phyloP scores from a whole-genome alignment of 2,113 vertebrate genomes.

The Alligator mississippiensis region DNA sequence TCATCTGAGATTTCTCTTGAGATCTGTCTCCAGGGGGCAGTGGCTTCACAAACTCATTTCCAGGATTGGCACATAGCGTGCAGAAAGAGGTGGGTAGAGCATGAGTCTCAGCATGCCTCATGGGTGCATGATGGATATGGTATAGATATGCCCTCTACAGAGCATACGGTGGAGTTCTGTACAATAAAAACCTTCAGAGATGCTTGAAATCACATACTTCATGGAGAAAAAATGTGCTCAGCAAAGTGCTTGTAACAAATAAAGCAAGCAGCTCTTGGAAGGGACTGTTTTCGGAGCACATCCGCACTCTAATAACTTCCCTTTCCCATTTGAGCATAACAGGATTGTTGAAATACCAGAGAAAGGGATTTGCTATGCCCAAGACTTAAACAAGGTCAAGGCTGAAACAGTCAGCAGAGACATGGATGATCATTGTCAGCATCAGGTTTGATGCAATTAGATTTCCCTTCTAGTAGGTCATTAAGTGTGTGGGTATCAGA shows the following conservation, averaged over 20 bases:
- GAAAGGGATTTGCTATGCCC: neutral
- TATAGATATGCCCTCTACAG: neutral
- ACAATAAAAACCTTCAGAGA: neutral
- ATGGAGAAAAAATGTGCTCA: neutral
- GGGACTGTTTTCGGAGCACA: neutral
- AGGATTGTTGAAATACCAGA: neutral
- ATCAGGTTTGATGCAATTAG: neutral
- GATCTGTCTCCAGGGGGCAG: no score
- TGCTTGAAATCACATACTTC: neutral
- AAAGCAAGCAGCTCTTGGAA: neutral
- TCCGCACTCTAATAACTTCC: neutral
- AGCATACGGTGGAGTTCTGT: neutral
- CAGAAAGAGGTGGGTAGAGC: no score
- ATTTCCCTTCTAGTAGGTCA: neutral
- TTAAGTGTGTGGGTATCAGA: neutral
- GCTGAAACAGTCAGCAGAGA: neutral
- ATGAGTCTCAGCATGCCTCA: no score
- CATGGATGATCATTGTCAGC: neutral
- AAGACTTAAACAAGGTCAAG: neutral
- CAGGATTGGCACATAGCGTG: no score
- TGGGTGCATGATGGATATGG: no score
- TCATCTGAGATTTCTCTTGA: no score
- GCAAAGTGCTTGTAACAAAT: neutral
- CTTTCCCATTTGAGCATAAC: neutral
- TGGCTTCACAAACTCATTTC: no score